Evolutionary conservation across 2,797 vertebrate genomes (phyloP).

Genomic region (Thripadectes ignobilis): DNA sequence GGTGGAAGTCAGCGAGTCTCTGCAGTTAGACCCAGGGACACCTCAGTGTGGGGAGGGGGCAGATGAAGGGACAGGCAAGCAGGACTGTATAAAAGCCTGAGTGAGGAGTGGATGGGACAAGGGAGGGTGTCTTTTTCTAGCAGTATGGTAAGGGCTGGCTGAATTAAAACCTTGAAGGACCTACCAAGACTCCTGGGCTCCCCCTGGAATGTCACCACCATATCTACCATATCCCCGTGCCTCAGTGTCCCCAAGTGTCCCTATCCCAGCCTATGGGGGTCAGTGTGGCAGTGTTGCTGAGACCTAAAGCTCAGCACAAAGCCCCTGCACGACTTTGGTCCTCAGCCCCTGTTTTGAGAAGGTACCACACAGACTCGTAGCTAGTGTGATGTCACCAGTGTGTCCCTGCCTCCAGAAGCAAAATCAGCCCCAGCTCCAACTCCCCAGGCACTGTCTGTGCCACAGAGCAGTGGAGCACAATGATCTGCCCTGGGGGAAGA

Average conservation of each 20-base stretch:
- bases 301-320: background rate
- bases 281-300: background rate
- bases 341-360: background rate
- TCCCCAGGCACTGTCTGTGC: rapidly evolving
- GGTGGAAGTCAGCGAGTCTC: background rate
- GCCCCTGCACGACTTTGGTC: background rate
- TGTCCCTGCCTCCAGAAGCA: background rate
- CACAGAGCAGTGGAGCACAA: rapidly evolving
- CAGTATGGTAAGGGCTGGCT: background rate
- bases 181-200: background rate
- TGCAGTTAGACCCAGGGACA: background rate
- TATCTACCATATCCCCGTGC: background rate
- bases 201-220: rapidly evolving
- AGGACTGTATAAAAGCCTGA: background rate
- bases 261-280: background rate
- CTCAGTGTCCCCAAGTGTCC: background rate
- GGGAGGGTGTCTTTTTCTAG: background rate
- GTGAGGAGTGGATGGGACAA: rapidly evolving
- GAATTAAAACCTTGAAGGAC: background rate
- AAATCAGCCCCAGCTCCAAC: background rate
- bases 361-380: background rate
- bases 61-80: background rate
- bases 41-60: background rate
- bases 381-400: rapidly evolving
- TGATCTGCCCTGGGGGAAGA: background rate